Percentiles rank a stretch among this genome's conserved stretches.
Conservation (phyloP, 2,888 invertebrate genomes). For the Schrankia costaestrigalis region DNA sequence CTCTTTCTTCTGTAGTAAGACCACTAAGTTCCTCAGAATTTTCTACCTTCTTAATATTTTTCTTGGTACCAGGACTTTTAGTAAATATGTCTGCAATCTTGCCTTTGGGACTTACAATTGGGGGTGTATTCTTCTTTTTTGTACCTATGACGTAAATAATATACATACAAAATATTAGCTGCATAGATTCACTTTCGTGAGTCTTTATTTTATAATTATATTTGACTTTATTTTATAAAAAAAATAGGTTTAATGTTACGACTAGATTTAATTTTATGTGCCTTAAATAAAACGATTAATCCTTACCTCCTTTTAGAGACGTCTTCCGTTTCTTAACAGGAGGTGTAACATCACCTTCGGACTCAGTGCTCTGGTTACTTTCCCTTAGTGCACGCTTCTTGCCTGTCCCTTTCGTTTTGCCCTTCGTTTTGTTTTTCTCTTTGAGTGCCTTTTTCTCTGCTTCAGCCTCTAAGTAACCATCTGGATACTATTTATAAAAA, state of each 20-base stretch:
- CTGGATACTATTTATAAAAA: slow-evolving; percentile 81
- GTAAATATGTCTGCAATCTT: slow-evolving; percentile 17
- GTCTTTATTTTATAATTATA: too few species aligned
- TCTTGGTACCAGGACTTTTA: slow-evolving; percentile 16
- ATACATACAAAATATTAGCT: slow-evolving; percentile 1
- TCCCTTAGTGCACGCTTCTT: slow-evolving; percentile 48
- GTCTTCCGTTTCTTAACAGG: slow-evolving; percentile 44
- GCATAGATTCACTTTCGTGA: neutral
- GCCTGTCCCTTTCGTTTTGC: slow-evolving; percentile 10
- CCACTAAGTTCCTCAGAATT: slow-evolving; percentile 27
- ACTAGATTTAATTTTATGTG: neutral
- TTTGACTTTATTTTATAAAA: slow-evolving; percentile 11
- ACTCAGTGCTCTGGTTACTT: slow-evolving; percentile 45
- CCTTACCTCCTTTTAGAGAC: slow-evolving; percentile 19
- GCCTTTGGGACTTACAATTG: slow-evolving; percentile 7
- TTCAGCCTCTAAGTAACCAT: slow-evolving; percentile 85
- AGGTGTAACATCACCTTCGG: slow-evolving; percentile 40
- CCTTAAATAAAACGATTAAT: neutral
- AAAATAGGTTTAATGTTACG: neutral
- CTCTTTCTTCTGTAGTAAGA: slow-evolving; percentile 53
- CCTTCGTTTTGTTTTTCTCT: slow-evolving; percentile 36
- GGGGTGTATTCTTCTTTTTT: slow-evolving; percentile 8
- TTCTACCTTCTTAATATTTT: slow-evolving; percentile 23
- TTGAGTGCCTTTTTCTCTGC: slow-evolving; percentile 70
- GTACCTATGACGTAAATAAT: too few species aligned